Evolutionary conservation across 2,113 vertebrate species (phyloP), one percentile per base, ranked within the genome.

Genomic region (Stomatorhinus ivindoensis): DNA sequence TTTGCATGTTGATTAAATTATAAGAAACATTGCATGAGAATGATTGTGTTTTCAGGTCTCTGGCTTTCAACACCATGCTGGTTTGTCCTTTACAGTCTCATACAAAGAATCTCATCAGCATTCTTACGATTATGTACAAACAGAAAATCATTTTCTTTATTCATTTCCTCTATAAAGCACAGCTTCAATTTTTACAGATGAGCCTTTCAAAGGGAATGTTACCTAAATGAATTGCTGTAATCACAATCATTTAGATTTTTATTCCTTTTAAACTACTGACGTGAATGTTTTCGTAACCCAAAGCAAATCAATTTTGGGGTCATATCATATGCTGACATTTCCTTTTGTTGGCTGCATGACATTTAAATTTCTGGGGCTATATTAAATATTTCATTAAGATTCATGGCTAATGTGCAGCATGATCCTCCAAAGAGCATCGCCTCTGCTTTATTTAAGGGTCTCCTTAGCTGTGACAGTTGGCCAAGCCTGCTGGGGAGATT

Each of bases 1-100:
- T 92, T 93, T 91, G 91, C 86, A 82, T 88, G 86, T 90, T 93
- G 93, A 95, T 94, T 91, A 93, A 93, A 94, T 91, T 92, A 92
- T 92, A 89, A 88, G 91, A 92, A 93, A 91, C 88, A 44, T 90
- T 89, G 87, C 89, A 90, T 87, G 89, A 89, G 89, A 50, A 90
- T 86, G 88, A 87, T 87, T 89, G 84, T 90, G 88, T 76, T 90
- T 89, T 76, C 88, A 89, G 58, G 61, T 39, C 31, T 73, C 27
- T 24, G 15, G 51, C 47, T 35, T 65, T 86, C 86, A 88, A 89
- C 50, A 11, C 44, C 55, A 89, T 84, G 88, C 86, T 90, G 89
- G 4, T 84, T 84, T 24, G 27, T 83, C 84, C 90, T 87, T 91
- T 44, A 85, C 53, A 48, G n/a, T 89, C 89, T 89, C 50, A 76